Evolutionary conservation across 2,888 invertebrate genomes (phyloP).

Genomic region (Blomia tropicalis): DNA sequence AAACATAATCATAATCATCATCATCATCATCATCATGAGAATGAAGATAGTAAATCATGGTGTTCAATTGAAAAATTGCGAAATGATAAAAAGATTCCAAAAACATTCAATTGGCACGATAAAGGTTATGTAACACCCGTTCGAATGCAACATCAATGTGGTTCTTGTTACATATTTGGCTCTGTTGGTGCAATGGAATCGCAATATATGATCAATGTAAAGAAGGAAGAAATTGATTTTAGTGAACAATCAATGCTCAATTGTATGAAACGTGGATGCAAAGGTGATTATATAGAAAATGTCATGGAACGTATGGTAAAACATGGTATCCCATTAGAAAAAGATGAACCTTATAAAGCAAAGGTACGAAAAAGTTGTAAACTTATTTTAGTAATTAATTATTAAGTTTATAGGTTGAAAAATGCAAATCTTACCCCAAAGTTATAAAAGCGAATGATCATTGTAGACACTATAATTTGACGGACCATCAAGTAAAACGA

Average conservation of each 20-base stretch:
- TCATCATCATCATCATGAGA: too few relatives aligned
- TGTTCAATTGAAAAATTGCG: too few relatives aligned
- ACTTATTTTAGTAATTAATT: too few relatives aligned
- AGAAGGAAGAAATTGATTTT: neutral
- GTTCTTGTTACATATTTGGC: neutral
- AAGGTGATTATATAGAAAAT: neutral
- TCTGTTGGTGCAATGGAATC: neutral
- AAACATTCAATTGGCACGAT: neutral
- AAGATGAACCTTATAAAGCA: too few relatives aligned
- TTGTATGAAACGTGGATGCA: neutral
- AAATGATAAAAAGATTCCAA: neutral
- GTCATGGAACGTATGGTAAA: neutral
- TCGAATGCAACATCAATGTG: neutral
- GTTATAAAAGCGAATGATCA: too few relatives aligned
- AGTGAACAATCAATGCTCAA: neutral
- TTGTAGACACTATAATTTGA: too few relatives aligned
- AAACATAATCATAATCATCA: too few relatives aligned
- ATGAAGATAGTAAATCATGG: too few relatives aligned
- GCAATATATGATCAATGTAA: neutral
- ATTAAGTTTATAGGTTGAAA: too few relatives aligned
- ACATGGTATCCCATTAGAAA: neutral
- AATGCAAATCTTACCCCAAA: too few relatives aligned
- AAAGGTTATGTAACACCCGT: neutral
- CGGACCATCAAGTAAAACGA: too few relatives aligned
- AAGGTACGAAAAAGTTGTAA: too few relatives aligned